phyloP scores from a whole-genome alignment of 2,888 invertebrate genomes.

The Cosmorhoe ocellata region DNA sequence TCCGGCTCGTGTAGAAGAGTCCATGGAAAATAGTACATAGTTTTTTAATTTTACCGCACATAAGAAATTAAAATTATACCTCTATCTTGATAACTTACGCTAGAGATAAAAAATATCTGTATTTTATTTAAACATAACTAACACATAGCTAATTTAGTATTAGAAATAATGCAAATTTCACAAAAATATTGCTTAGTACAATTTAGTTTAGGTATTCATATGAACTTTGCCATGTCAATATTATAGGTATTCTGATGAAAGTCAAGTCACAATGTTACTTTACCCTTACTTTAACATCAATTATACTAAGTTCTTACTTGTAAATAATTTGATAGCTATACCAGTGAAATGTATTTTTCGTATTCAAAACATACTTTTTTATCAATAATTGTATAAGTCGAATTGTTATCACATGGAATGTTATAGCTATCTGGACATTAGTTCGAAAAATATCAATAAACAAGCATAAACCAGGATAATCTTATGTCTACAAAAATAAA shows the following conservation, averaged over 20 bases:
- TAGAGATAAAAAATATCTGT: slow-evolving; percentile 31
- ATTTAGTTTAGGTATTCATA: slow-evolving; percentile 21
- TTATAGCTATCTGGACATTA: slow-evolving; percentile 51
- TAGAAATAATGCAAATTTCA: slow-evolving; percentile 27
- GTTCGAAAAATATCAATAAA: slow-evolving; percentile 40
- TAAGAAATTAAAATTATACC: slow-evolving; percentile 29
- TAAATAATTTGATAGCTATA: slow-evolving; percentile 40
- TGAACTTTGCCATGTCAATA: slow-evolving; percentile 18
- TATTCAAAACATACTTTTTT: slow-evolving; percentile 26
- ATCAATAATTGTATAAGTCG: slow-evolving; percentile 21
- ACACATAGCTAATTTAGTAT: slow-evolving; percentile 28
- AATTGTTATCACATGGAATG: slow-evolving; percentile 52
- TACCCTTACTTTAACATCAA: slow-evolving; percentile 27
- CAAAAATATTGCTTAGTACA: slow-evolving; percentile 27
- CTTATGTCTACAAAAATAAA: slow-evolving; percentile 57
- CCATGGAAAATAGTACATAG: slow-evolving; percentile 76
- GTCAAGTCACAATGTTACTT: slow-evolving; percentile 28
- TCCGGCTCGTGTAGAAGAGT: slow-evolving; percentile 74
- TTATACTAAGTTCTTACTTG: slow-evolving; percentile 27
- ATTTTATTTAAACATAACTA: slow-evolving; percentile 34
- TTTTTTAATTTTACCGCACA: slow-evolving; percentile 35
- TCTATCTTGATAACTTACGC: slow-evolving; percentile 32
- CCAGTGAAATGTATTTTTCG: slow-evolving; percentile 29
- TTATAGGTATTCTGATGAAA: slow-evolving; percentile 2
- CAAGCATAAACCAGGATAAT: slow-evolving; percentile 46